These are phyloP conservation scores for Rotaria sp. DNA, from an alignment of 2,888 invertebrate species.

Conservation along the genomic window DNA sequence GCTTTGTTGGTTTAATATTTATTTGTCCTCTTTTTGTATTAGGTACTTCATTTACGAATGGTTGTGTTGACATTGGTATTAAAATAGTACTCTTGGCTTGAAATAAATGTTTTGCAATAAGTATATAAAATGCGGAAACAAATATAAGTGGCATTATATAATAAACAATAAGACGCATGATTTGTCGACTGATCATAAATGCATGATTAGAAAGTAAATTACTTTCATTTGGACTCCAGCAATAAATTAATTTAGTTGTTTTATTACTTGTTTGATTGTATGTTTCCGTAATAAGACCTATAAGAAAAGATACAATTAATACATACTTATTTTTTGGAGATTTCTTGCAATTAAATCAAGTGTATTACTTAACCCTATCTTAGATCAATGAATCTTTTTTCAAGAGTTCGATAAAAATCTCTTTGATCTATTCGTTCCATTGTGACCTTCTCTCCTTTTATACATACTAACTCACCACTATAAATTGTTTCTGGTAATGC, in stretches of 20 bases:
- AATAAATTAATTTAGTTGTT: neutral
- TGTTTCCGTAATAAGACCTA: neutral
- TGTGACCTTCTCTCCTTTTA: neutral
- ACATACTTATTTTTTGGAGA: neutral
- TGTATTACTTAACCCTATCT: neutral
- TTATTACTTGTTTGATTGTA: neutral
- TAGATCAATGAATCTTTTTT: neutral
- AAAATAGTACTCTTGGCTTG: neutral
- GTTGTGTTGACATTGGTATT: neutral
- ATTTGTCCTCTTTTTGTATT: neutral
- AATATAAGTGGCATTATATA: conserved; percentile 22
- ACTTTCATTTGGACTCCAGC: conserved; percentile 9
- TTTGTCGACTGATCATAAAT: conserved; percentile 9
- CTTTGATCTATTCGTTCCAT: neutral
- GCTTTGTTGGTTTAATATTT: neutral
- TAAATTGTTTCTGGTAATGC: neutral
- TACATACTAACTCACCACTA: neutral
- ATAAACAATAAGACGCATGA: neutral
- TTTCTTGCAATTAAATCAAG: neutral
- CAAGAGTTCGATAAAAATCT: neutral
- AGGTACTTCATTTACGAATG: neutral
- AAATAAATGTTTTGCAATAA: conserved; percentile 25
- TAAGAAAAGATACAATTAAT: neutral
- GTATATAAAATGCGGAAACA: neutral
- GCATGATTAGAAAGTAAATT: neutral